Base-by-base conservation (phyloP, 1,140 invertebrate genomes). In the Artemia franciscana region DNA sequence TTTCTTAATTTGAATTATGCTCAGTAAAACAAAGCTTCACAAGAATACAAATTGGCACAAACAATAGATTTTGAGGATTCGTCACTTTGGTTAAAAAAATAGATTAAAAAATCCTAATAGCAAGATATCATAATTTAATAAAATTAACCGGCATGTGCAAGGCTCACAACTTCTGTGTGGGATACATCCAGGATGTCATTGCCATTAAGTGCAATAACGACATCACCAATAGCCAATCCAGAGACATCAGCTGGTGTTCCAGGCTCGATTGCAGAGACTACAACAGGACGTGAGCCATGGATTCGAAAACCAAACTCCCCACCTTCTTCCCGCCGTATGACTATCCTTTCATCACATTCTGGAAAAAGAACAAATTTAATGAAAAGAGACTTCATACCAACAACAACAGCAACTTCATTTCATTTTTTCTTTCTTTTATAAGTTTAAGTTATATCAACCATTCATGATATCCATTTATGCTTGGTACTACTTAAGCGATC, bases 301-400 rank as follows among this genome's bases (percentile, higher is more conserved):
- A 97, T 93, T 58, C 92, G 80, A 70, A 97, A 93, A 9, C 93
- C 93, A 72, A 94, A 96, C 70, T 94, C 91, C 5, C 86, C 87
- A 18, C 85, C 85, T 51, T 51, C 39, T 62, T 86, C 81, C 57
- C 86, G 80, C 65, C 80, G 80, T 0, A 91, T 85, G 51, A 85
- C 77, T 15, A 92, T 84, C 26, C 81, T 84, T 72, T 90, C 89
- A 72, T 91, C 86, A 70, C 84, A 85, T 71, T 88, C 88, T 91
- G 77, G 28, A 75, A 77, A 58, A 61, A 67, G 62, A 70, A 66
- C 57, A 66, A 58, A 56, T 27, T 9, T 57, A 15, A 30, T 12
- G 4, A 51, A 57, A 61, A 57, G 7, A 24, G 26, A 60, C 15
- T n/a, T 15, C 12, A 60, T 60, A 26, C 15, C 2, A 2, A 26